Percentiles rank a stretch among this genome's conserved stretches.
These are phyloP conservation scores for Idaea aversata DNA, from an alignment of 2,888 invertebrate species.

Conservation along the genomic window DNA sequence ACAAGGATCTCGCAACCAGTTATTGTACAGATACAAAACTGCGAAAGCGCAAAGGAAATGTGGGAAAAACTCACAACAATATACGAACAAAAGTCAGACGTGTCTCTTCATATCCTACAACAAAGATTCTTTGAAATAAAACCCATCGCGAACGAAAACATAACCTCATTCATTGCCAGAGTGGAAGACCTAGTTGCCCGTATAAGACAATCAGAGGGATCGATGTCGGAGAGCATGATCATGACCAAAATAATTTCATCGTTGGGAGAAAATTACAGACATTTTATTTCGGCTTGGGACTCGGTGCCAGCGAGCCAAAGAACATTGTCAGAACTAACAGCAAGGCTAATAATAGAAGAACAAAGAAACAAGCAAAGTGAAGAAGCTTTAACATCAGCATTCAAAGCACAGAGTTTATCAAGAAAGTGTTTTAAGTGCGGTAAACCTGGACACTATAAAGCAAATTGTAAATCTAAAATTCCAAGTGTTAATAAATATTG, in stretches of 20 bases:
- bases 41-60: slow-evolving; percentile 34
- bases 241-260: too few relatives aligned
- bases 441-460: slow-evolving; percentile 6
- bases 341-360: slow-evolving; percentile 12
- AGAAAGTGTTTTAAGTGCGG: slow-evolving; percentile 5
- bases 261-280: slow-evolving; percentile 40
- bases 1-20: slow-evolving; percentile 34
- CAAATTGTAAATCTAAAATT: too few relatives aligned
- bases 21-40: slow-evolving; percentile 36
- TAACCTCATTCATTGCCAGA: slow-evolving; percentile 35
- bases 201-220: slow-evolving; percentile 34
- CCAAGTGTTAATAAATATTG: too few relatives aligned
- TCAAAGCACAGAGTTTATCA: neutral
- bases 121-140: slow-evolving; percentile 40
- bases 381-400: too few relatives aligned
- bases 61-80: too few relatives aligned
- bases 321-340: slow-evolving; percentile 29
- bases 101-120: slow-evolving; percentile 41
- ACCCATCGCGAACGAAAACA: slow-evolving; percentile 27
- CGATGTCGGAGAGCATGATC: slow-evolving; percentile 33
- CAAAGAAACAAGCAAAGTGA: too few relatives aligned
- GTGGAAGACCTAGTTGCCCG: slow-evolving; percentile 33
- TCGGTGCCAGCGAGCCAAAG: slow-evolving; percentile 31
- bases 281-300: slow-evolving; percentile 45
- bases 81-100: slow-evolving; percentile 44